These are phyloP conservation scores for Dysidea cf. avara DNA, from an alignment of 37 sponge, comb jelly and placozoan genomes.

Conservation along the genomic window DNA sequence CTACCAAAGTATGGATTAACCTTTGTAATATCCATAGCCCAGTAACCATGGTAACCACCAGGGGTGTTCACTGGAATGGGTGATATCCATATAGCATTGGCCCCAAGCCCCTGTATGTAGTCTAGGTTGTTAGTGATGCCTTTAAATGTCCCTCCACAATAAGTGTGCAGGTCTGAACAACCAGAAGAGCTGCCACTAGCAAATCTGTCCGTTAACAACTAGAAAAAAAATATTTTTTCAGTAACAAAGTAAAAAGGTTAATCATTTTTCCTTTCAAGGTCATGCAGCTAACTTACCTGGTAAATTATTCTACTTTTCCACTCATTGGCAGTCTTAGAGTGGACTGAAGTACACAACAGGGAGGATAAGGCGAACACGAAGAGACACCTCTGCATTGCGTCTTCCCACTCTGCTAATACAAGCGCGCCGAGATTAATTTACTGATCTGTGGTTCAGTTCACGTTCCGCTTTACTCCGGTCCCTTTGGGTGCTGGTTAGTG, in stretches of 20 bases:
- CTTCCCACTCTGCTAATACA: too few relatives aligned
- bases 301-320: slow-evolving; percentile 82
- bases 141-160: slow-evolving; percentile 48
- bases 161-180: slow-evolving; percentile 34
- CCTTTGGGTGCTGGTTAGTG: too few relatives aligned
- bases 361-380: too few relatives aligned
- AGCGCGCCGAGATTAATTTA: too few relatives aligned
- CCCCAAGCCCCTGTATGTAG: slow-evolving; percentile 42
- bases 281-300: slow-evolving; percentile 32
- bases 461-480: too few relatives aligned
- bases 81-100: slow-evolving; percentile 29
- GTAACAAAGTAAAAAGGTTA: not conserved
- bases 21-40: slow-evolving; percentile 71
- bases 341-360: too few relatives aligned
- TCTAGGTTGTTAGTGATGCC: slow-evolving; percentile 45
- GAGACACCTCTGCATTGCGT: too few relatives aligned
- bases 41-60: slow-evolving; percentile 86
- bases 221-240: not conserved
- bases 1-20: slow-evolving; percentile 77
- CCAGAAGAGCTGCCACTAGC: slow-evolving; percentile 12
- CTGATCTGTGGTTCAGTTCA: too few relatives aligned
- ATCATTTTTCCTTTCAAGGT: not conserved
- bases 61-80: slow-evolving; percentile 71
- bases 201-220: slow-evolving; percentile 81
- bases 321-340: slow-evolving; percentile 38